Conservation (phyloP, 2,797 vertebrate genomes). For the Hoplostethus atlanticus region DNA sequence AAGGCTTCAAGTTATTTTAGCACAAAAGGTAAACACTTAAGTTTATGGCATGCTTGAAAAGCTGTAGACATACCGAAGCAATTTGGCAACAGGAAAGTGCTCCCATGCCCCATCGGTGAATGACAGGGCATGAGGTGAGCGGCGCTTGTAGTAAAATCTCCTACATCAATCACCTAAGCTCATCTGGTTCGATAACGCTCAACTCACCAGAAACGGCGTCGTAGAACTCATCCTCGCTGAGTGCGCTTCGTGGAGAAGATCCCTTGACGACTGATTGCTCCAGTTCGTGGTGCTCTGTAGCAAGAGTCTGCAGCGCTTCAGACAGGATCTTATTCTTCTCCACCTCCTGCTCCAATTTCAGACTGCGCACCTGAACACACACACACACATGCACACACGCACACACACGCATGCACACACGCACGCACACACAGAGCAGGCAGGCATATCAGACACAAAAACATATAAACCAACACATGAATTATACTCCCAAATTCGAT, state of each 20-base stretch:
- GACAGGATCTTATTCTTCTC: constrained; percentile 98
- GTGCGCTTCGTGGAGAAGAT: constrained; percentile 87
- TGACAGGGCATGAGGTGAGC: constrained; percentile 51
- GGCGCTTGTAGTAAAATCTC: constrained; percentile 45
- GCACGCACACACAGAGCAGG: constrained; percentile 21
- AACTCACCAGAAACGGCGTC: constrained; percentile 94
- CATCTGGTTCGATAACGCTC: constrained; percentile 32
- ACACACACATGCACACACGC: constrained; percentile 34
- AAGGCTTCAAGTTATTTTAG: constrained; percentile 24
- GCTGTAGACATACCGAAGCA: constrained; percentile 56
- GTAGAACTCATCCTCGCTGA: constrained; percentile 97
- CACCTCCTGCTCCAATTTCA: constrained; percentile 96
- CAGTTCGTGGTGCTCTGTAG: constrained; percentile 95
- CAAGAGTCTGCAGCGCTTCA: constrained; percentile 94
- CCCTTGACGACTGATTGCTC: constrained; percentile 94
- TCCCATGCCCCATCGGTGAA: constrained; percentile 62
- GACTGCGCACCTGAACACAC: constrained; percentile 90
- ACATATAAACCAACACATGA: constrained; percentile 16
- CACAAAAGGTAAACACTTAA: constrained; percentile 38
- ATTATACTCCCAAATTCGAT: constrained; percentile 16
- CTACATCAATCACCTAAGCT: constrained; percentile 13
- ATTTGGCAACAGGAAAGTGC: constrained; percentile 48
- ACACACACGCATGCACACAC: constrained; percentile 33
- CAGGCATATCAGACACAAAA: constrained; percentile 43
- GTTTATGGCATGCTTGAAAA: constrained; percentile 41